phyloP scores from a whole-genome alignment of 2,113 vertebrate genomes.

The Alces alces region DNA sequence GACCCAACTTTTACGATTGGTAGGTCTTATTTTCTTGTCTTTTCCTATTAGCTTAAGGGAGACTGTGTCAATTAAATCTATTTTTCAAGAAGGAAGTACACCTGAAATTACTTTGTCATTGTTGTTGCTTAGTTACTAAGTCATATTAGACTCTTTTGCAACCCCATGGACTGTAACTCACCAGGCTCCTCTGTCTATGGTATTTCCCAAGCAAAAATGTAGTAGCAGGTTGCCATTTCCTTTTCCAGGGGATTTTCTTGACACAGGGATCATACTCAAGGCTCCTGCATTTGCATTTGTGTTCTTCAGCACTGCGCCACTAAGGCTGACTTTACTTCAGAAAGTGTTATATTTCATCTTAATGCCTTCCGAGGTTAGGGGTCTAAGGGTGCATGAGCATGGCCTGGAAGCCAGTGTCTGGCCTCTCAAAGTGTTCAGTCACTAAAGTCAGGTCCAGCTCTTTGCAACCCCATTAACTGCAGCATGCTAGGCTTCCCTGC shows the following conservation, averaged over 20 bases:
- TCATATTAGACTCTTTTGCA: neutral
- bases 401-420: neutral
- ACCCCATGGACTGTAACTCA: neutral
- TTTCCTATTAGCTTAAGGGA: slow-evolving; percentile 9
- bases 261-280: neutral
- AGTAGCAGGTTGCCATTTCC: neutral
- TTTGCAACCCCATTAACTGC: neutral
- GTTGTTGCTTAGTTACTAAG: neutral
- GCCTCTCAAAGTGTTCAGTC: neutral
- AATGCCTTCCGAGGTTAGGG: neutral
- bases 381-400: neutral
- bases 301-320: neutral
- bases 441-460: neutral
- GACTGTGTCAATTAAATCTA: neutral
- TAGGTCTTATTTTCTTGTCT: neutral
- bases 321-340: neutral
- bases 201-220: neutral
- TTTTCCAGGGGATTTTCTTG: neutral
- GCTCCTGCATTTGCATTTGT: neutral
- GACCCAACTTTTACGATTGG: neutral
- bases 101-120: neutral
- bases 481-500: neutral
- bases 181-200: neutral
- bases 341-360: neutral
- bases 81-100: neutral